Evolutionary conservation across 2,888 invertebrate species (phyloP).

Genomic region (Rhamphomyia laevipes): DNA sequence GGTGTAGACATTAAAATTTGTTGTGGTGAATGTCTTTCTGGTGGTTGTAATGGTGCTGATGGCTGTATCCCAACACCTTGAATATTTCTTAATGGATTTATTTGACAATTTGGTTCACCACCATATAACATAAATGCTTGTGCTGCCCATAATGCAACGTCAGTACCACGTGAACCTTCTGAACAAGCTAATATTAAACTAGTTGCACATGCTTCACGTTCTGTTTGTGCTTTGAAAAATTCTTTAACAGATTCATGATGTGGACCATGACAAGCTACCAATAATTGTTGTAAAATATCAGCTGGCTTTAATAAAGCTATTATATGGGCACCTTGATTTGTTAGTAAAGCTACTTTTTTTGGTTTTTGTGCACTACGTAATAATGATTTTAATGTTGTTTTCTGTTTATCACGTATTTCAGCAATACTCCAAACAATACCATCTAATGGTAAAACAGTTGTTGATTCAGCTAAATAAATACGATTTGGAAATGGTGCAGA

Average conservation of each 20-base stretch:
- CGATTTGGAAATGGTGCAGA: conserved; percentile 54
- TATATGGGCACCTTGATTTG: conserved; percentile 78
- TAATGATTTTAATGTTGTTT: conserved; percentile 20
- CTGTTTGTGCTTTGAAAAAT: conserved; percentile 73
- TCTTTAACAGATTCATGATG: conserved; percentile 74
- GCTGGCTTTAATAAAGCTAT: conserved; percentile 75
- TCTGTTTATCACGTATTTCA: conserved; percentile 41
- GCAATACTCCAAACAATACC: conserved; percentile 82
- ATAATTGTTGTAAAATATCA: conserved; percentile 71
- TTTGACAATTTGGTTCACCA: conserved; percentile 49
- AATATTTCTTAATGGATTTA: not conserved
- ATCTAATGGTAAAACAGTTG: conserved; percentile 65
- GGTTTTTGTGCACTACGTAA: conserved; percentile 46
- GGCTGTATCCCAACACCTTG: not conserved
- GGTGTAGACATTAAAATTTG: conserved; percentile 36
- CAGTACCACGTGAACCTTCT: conserved; percentile 42
- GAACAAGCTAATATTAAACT: conserved; percentile 77
- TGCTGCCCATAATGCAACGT: conserved; percentile 76
- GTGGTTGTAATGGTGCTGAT: conserved; percentile 1
- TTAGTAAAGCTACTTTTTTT: conserved; percentile 71
- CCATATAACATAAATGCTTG: conserved; percentile 88
- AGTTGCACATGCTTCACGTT: conserved; percentile 82
- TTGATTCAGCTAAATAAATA: conserved; percentile 52
- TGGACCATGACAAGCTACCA: conserved; percentile 72
- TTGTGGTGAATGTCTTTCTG: conserved; percentile 15